Evolutionary conservation across 2,888 invertebrate species (phyloP).

Genomic region (Orchesella flavescens): DNA sequence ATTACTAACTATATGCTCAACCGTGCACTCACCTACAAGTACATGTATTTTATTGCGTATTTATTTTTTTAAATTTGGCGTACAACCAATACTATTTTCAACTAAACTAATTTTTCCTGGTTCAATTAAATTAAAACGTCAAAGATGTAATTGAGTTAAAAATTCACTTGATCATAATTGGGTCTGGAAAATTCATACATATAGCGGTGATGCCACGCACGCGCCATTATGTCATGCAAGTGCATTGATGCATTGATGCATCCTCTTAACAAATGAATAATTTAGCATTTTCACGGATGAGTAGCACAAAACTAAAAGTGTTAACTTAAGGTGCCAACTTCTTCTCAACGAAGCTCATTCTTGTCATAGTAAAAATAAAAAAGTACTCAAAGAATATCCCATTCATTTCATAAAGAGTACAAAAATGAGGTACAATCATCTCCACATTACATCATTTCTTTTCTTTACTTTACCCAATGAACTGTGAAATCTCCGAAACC

Average conservation of each 20-base stretch:
- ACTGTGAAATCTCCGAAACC: constrained; percentile 16
- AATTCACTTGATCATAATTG: no score
- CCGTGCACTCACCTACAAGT: no score
- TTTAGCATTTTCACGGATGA: constrained; percentile 1
- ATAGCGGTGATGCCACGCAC: constrained; percentile 13
- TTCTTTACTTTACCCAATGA: not conserved
- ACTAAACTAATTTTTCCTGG: no score
- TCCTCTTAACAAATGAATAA: not conserved
- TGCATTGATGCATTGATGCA: not conserved
- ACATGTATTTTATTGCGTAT: no score
- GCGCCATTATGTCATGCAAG: not conserved
- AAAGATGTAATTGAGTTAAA: no score
- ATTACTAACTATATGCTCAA: no score
- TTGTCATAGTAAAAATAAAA: no score
- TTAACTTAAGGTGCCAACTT: constrained; percentile 6
- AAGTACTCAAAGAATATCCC: not conserved
- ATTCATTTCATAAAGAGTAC: not conserved
- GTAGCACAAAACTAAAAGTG: not conserved
- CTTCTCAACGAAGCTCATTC: not conserved
- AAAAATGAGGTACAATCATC: no score
- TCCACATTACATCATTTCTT: not conserved
- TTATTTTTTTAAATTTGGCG: no score
- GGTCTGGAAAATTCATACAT: no score
- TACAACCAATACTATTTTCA: no score
- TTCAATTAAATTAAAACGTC: no score